These are phyloP conservation scores for Pagetopsis macropterus DNA, from an alignment of 2,797 vertebrate species.

Conservation along the genomic window DNA sequence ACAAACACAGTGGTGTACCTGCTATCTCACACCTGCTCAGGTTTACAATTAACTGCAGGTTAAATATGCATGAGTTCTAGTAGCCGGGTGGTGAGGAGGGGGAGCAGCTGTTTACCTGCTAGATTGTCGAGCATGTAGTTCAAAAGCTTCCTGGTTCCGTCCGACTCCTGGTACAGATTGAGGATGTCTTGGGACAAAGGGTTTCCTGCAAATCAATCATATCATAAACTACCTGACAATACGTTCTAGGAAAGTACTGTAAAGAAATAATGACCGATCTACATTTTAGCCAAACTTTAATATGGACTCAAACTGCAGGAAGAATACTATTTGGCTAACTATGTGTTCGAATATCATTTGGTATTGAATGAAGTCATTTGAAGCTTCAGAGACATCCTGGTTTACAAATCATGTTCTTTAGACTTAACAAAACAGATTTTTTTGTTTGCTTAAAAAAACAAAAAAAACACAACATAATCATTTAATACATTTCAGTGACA, in stretches of 20 bases:
- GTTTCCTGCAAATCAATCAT: slow-evolving; percentile 87
- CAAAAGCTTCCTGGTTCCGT: slow-evolving; percentile 98
- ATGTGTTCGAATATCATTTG: too few species aligned
- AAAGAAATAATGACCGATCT: background rate
- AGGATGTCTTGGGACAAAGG: slow-evolving; percentile 99
- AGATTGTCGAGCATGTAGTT: slow-evolving; percentile 99
- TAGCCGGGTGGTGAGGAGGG: background rate
- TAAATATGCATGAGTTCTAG: slow-evolving; percentile 30
- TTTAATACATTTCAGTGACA: too few species aligned
- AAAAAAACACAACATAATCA: too few species aligned
- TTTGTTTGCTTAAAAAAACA: too few species aligned
- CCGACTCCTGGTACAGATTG: slow-evolving; percentile 96
- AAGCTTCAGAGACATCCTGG: too few species aligned
- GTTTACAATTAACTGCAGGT: slow-evolving; percentile 5
- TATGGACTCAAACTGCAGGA: too few species aligned
- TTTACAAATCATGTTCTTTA: too few species aligned
- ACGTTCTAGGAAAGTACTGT: background rate
- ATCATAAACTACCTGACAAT: background rate
- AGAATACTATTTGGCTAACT: too few species aligned
- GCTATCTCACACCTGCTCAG: background rate
- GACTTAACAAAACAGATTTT: too few species aligned
- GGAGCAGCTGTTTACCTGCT: slow-evolving; percentile 84
- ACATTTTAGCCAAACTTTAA: too few species aligned
- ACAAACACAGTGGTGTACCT: slow-evolving; percentile 21
- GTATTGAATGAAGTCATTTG: too few species aligned